phyloP scores from a whole-genome alignment of 1,140 invertebrate species.

The Sitodiplosis mosellana region DNA sequence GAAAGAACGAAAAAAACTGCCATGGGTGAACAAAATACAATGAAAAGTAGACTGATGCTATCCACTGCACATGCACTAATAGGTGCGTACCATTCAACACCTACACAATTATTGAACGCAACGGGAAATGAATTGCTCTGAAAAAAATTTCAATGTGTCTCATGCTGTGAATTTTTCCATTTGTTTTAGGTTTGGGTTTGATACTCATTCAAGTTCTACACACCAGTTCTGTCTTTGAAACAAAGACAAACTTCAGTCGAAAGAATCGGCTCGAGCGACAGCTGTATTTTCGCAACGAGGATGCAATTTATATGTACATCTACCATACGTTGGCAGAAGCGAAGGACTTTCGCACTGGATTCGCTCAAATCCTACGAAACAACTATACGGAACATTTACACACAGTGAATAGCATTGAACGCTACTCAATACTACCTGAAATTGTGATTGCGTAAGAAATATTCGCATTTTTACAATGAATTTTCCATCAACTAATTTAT shows the following conservation, averaged over 20 bases:
- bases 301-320: conserved; percentile 22
- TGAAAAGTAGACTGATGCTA: too few species aligned
- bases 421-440: conserved; percentile 21
- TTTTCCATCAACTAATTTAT: conserved; percentile 1
- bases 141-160: too few species aligned
- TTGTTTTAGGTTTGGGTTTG: too few species aligned
- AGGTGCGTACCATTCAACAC: too few species aligned
- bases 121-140: too few species aligned
- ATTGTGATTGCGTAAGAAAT: conserved; percentile 14
- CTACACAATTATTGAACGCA: too few species aligned
- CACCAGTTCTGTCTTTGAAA: not conserved
- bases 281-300: conserved; percentile 15
- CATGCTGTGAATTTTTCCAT: too few species aligned
- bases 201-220: too few species aligned
- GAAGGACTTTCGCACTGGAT: conserved; percentile 16
- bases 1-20: too few species aligned
- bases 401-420: conserved; percentile 18
- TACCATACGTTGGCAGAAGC: conserved; percentile 21
- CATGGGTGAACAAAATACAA: too few species aligned
- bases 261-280: conserved; percentile 7
- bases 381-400: conserved; percentile 22
- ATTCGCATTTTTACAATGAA: too few species aligned
- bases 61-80: too few species aligned
- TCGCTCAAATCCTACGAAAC: conserved; percentile 16
- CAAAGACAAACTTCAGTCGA: not conserved